phyloP scores from a whole-genome alignment of 2,113 vertebrate species.

The human region GRCh38 chr9:18293501-18294000 shows the following conservation, averaged over 20 bases:
- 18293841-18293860: slow-evolving; percentile 64
- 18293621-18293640: background rate
- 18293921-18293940: slow-evolving; percentile 69
- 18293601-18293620: background rate
- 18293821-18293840: slow-evolving; percentile 44
- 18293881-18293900: background rate
- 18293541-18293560: background rate
- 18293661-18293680: background rate
- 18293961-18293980: slow-evolving; percentile 66
- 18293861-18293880: slow-evolving; percentile 46
- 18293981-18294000: slow-evolving; percentile 73
- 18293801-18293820: background rate
- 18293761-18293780: slow-evolving; percentile 3
- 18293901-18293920: slow-evolving; percentile 47
- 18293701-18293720: background rate
- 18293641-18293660: background rate
- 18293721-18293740: slow-evolving; percentile 50
- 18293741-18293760: slow-evolving; percentile 54
- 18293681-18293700: background rate
- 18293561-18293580: background rate
- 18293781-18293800: slow-evolving; percentile 25
- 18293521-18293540: background rate
- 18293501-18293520: background rate
- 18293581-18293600: background rate
- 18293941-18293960: slow-evolving; percentile 66